Evolutionary conservation across 1,140 invertebrate genomes (phyloP), one percentile per base, ranked within the genome.

Genomic region (Leptinotarsa defecta): DNA sequence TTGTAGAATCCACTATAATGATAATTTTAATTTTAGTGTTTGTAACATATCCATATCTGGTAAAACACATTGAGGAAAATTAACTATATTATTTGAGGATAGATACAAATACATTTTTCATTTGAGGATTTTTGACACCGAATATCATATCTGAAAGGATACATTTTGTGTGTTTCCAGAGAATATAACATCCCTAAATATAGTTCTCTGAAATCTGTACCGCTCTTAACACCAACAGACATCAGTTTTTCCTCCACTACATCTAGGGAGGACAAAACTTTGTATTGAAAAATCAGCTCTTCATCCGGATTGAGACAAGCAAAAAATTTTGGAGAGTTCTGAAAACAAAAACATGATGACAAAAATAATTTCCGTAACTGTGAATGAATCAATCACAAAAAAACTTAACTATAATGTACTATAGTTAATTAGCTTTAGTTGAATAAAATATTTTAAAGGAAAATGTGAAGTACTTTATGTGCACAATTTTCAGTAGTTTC

Each of bases 111-210:
- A 43, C 34, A 43, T 43, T 43, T 43, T 43, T 2, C 8, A 43
- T 43, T 43, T 11, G 8, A 43, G 8, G 11, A 43, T 43, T 43
- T 43, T 43, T 11, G 34, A 43, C 11, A 43, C 11, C 8, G 34
- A 43, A 3, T 43, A 11, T 34, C 34, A 34, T 8, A 34, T 34
- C 34, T 74, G 70, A 77, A 88, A 88, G 86, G 86, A 88, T 92
- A 98, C 95, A 98, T 95, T 92, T 96, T 98, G 86, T 97, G 96
- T 79, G 96, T 96, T 88, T 98, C 97, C n/a, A 96, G 95, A 2
- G 96, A 94, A 87, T 96, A 97, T 2, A 99, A 87, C 68, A 96
- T 87, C 22, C 96, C 96, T 57, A 98, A 89, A 86, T 98, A 98
- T 1, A 98, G 88, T 85, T 99, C 96, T 81, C 95, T 87, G 24